These are phyloP conservation scores for Calephelis virginiensis DNA, from an alignment of 1,140 invertebrate species.

Conservation along the genomic window DNA sequence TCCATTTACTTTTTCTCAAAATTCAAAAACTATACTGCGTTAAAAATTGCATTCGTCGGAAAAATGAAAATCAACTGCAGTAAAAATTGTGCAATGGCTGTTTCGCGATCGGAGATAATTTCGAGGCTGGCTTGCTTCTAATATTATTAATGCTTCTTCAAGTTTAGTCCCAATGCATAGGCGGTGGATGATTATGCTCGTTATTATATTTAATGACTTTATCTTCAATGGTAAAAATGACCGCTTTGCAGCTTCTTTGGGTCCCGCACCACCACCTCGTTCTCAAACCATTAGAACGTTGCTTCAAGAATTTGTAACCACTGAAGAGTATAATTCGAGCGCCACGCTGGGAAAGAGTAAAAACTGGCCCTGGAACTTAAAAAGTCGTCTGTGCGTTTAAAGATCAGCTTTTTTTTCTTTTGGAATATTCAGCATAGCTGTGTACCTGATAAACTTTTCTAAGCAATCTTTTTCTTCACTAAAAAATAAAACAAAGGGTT, in stretches of 20 bases:
- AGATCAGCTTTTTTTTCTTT: too few species aligned
- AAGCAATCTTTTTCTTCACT: too few species aligned
- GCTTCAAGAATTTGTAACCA: conserved; percentile 41
- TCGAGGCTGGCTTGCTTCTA: too few species aligned
- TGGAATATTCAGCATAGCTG: too few species aligned
- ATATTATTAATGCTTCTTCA: neutral
- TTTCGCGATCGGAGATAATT: too few species aligned
- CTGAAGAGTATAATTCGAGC: conserved; percentile 30
- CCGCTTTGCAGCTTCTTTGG: conserved; percentile 36
- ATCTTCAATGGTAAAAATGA: conserved; percentile 33
- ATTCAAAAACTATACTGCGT: too few species aligned
- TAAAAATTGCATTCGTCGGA: too few species aligned
- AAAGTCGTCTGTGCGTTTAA: neutral
- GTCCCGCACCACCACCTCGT: conserved; percentile 39
- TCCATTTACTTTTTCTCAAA: too few species aligned
- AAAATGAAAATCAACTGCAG: too few species aligned
- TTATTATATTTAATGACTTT: conserved; percentile 33
- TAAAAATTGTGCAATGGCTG: too few species aligned
- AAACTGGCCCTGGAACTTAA: conserved; percentile 37
- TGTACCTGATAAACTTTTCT: too few species aligned
- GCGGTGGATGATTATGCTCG: conserved; percentile 37
- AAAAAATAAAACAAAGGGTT: too few species aligned
- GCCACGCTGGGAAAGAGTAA: conserved; percentile 32
- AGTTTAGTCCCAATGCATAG: conserved; percentile 9
- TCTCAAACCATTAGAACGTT: conserved; percentile 27